Base-by-base conservation (phyloP, 2,888 invertebrate genomes). In the Diachrysia chrysitis region DNA sequence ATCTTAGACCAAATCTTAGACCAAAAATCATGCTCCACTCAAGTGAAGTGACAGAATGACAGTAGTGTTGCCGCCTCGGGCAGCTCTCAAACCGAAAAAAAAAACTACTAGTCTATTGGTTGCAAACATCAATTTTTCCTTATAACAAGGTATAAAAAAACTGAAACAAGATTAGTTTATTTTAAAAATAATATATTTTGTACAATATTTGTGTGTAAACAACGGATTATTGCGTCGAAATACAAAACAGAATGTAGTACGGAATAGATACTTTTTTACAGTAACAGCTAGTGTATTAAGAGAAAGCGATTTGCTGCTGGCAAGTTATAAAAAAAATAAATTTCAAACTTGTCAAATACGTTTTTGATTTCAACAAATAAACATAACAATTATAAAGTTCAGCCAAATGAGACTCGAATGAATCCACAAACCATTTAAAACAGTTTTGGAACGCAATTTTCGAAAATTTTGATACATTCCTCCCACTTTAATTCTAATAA, bases 171-270 rank as follows among this genome's bases (percentile, higher is more conserved):
- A 88, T 87, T 86, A 86, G 79, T 80, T 92, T 90, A 90, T 87
- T 88, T 94, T 89, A 77, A 94, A 87, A 93, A 93, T 78, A 95
- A 93, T 85, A 80, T 92, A 93, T 73, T 95, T 96, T 90, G 89
- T 89, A 90, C 89, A 91, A 88, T 88, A 85, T 84, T 84, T 86
- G 83, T 79, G 75, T 81, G 81, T 59, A 68, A 65, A 72, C 70
- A 66, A 73, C 71, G 59, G 56, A 57, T 58, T 79, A 66, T 65
- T 69, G 73, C 61, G 17, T 69, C 66, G 65, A 65, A 79, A 70
- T 78, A 81, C 66, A 79, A 70, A 75, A 75, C 48, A 73, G 71
- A 81, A 79, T 79, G 76, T 75, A 69, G 59, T 63, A 71, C 69
- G 79, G 72, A 76, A 79, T 76, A 54, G 21, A 64, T 66, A 74